Conservation (phyloP, 2,888 invertebrate species). For the Isotomurus palustris region DNA sequence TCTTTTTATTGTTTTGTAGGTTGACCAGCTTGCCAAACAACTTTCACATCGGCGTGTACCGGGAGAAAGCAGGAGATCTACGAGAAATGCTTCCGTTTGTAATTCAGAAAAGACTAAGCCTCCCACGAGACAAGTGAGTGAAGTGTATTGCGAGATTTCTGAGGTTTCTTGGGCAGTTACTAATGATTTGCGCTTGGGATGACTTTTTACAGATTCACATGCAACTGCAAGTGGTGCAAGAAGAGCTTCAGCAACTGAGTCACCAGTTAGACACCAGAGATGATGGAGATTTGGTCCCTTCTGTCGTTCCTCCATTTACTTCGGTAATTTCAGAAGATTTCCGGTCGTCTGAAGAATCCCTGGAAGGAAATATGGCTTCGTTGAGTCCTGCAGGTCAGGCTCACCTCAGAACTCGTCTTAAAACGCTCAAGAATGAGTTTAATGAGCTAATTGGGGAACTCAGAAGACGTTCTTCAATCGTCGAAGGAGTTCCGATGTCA, state of each 20-base stretch:
- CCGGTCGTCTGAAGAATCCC: conserved; percentile 8
- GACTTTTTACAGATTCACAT: conserved; percentile 47
- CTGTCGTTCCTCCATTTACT: too few relatives aligned
- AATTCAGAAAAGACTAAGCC: conserved; percentile 49
- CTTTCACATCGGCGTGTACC: conserved; percentile 53
- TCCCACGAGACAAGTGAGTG: conserved; percentile 47
- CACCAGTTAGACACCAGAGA: conserved; percentile 40
- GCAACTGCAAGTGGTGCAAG: conserved; percentile 49
- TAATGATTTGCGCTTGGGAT: background rate
- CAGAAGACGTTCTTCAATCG: conserved; percentile 49
- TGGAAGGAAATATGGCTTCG: background rate
- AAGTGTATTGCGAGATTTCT: too few relatives aligned
- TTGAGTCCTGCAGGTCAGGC: conserved; percentile 30
- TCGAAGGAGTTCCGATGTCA: conserved; percentile 44
- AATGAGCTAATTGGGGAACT: conserved; percentile 51
- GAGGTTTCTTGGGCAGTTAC: too few relatives aligned
- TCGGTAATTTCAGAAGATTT: background rate
- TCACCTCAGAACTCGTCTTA: conserved; percentile 45
- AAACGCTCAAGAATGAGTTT: conserved; percentile 51
- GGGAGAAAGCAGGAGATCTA: conserved; percentile 52
- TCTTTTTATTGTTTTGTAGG: conserved; percentile 45
- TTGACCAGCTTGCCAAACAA: conserved; percentile 52
- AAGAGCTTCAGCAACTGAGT: conserved; percentile 48
- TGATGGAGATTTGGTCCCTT: background rate
- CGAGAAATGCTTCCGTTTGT: conserved; percentile 47